These are phyloP conservation scores for Rhadinocentrus ornatus DNA, from an alignment of 2,797 vertebrate species.

Conservation along the genomic window DNA sequence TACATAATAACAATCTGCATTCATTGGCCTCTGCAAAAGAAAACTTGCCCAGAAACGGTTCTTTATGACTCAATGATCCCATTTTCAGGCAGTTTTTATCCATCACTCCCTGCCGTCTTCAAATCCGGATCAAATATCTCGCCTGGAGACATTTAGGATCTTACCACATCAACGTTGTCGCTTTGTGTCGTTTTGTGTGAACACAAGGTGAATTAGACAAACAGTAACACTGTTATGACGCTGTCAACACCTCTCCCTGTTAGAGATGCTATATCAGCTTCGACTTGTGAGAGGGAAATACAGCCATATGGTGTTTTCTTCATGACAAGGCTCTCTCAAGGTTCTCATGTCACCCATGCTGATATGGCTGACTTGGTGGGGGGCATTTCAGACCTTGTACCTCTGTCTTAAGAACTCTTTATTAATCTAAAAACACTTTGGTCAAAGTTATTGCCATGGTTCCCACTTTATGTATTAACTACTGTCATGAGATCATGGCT, in stretches of 20 bases:
- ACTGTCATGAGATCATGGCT: neutral
- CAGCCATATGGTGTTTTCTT: conserved; percentile 68
- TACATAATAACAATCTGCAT: conserved; percentile 65
- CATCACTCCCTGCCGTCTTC: conserved; percentile 59
- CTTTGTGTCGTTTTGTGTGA: conserved; percentile 18
- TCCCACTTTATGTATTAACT: neutral
- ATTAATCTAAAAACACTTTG: neutral
- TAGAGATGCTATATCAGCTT: conserved; percentile 48
- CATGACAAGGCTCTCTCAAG: conserved; percentile 43
- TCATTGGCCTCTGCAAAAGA: conserved; percentile 59
- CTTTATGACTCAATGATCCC: conserved; percentile 74
- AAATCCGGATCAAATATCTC: conserved; percentile 67
- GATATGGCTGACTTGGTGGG: conserved; percentile 51
- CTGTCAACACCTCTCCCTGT: conserved; percentile 49
- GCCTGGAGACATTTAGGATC: conserved; percentile 49
- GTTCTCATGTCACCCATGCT: conserved; percentile 57
- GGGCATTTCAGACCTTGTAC: conserved; percentile 21
- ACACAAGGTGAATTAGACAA: conserved; percentile 46
- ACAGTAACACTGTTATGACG: conserved; percentile 48
- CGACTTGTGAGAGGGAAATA: conserved; percentile 38
- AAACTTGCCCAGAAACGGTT: conserved; percentile 61
- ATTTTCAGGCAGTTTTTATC: conserved; percentile 69
- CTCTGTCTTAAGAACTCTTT: conserved; percentile 14
- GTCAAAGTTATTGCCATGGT: neutral
- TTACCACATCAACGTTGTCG: conserved; percentile 16